phyloP scores from a whole-genome alignment of 2,888 invertebrate species.

The Lordiphosa andalusiaca region DNA sequence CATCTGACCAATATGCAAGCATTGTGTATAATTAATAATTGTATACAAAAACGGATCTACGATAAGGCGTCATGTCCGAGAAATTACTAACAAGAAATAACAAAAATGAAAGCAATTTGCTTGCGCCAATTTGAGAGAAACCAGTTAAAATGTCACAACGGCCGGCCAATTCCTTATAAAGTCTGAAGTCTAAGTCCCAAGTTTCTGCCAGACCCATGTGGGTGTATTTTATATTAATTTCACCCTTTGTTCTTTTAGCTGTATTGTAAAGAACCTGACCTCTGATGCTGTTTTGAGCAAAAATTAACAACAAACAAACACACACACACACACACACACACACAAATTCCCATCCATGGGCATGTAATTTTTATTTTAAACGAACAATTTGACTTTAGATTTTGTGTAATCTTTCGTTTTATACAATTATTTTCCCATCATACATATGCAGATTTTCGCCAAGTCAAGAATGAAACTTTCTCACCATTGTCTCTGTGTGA shows the following conservation, averaged over 20 bases:
- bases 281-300: slow-evolving; percentile 1
- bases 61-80: too few species aligned
- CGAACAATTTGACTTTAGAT: slow-evolving; percentile 29
- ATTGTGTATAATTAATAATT: too few species aligned
- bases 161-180: slow-evolving; percentile 3
- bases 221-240: slow-evolving; percentile 6
- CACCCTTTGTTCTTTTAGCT: slow-evolving; percentile 15
- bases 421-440: slow-evolving; percentile 36
- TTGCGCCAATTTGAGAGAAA: slow-evolving; percentile 8
- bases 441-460: slow-evolving; percentile 27
- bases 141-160: slow-evolving; percentile 21
- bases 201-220: neutral
- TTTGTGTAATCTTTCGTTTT: slow-evolving; percentile 18
- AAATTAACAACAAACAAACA: neutral
- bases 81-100: slow-evolving; percentile 3
- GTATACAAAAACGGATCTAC: too few species aligned
- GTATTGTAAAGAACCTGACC: slow-evolving; percentile 11
- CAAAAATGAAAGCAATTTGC: neutral
- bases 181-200: neutral
- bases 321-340: too few species aligned
- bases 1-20: too few species aligned
- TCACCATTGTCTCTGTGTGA: slow-evolving; percentile 43
- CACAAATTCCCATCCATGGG: slow-evolving; percentile 24
- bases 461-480: slow-evolving; percentile 36
- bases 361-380: slow-evolving; percentile 15